Evolutionary conservation across 2,113 vertebrate species (phyloP).

Genomic region (Parus major): DNA sequence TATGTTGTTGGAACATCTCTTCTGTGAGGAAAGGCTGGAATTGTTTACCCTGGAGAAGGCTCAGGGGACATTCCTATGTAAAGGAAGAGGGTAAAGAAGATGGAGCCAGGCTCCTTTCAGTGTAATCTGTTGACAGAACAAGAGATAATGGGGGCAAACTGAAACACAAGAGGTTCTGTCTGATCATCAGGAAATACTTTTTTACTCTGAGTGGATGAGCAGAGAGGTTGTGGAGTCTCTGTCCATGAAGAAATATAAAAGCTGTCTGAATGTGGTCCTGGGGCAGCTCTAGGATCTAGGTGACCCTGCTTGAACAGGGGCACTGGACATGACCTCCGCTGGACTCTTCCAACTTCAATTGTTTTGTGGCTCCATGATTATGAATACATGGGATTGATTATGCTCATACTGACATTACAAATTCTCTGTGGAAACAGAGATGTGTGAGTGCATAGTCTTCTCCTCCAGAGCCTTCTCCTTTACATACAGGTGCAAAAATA

Average conservation of each 20-base stretch:
- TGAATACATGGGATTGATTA: not conserved
- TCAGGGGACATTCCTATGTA: not conserved
- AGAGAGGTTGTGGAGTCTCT: not conserved
- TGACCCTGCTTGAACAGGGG: not conserved
- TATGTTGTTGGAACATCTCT: not conserved
- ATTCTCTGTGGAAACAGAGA: not conserved
- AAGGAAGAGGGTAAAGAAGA: not conserved
- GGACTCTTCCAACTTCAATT: not conserved
- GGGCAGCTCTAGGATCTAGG: not conserved
- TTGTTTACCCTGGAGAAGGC: not conserved
- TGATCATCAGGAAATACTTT: not conserved
- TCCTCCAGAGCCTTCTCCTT: not conserved
- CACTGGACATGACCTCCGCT: not conserved
- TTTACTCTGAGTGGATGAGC: not conserved
- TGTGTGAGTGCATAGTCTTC: not conserved
- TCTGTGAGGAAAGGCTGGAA: not conserved
- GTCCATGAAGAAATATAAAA: not conserved
- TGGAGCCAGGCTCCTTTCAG: not conserved
- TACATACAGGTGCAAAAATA: not conserved
- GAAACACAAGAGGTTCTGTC: not conserved
- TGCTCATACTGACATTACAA: not conserved
- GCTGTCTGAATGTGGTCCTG: not conserved
- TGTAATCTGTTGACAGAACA: not conserved
- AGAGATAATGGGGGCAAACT: not conserved
- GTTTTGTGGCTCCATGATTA: not conserved